phyloP scores from a whole-genome alignment of 2,888 invertebrate species.

The Pasiphila rectangulata region DNA sequence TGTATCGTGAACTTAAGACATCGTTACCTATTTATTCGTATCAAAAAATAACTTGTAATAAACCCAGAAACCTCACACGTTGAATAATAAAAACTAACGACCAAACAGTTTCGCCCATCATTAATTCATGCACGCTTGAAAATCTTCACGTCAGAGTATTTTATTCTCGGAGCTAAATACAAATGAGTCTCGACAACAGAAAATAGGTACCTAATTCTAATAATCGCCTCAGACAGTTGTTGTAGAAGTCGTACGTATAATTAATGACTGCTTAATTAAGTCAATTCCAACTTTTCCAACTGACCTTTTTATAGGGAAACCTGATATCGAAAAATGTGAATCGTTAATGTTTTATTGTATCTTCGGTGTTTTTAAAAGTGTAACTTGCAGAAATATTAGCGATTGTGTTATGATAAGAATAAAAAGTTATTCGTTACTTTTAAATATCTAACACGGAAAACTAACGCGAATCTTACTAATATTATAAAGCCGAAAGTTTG shows the following conservation, averaged over 20 bases:
- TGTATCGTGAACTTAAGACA: slow-evolving; percentile 9
- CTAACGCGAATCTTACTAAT: too few species aligned
- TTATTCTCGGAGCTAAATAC: too few species aligned
- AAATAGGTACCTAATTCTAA: too few species aligned
- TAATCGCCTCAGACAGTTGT: not conserved
- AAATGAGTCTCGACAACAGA: too few species aligned
- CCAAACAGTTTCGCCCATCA: not conserved
- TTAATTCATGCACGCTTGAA: not conserved
- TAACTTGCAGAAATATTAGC: too few species aligned
- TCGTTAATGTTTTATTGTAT: not conserved
- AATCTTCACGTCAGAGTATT: too few species aligned
- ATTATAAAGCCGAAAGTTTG: too few species aligned
- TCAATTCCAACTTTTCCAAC: slow-evolving; percentile 5
- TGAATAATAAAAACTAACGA: not conserved
- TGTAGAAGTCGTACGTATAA: not conserved
- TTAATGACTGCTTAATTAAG: slow-evolving; percentile 2
- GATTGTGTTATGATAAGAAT: too few species aligned
- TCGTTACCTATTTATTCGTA: slow-evolving; percentile 10
- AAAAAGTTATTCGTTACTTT: too few species aligned
- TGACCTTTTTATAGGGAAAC: slow-evolving; percentile 9
- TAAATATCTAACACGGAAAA: too few species aligned
- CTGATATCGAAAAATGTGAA: not conserved
- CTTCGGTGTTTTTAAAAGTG: too few species aligned
- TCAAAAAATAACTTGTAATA: slow-evolving; percentile 6
- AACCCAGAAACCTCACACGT: slow-evolving; percentile 7